Evolutionary conservation across 2,797 vertebrate species (phyloP), one percentile per base, ranked within the genome.

Genomic region (Urophycis tenuis): DNA sequence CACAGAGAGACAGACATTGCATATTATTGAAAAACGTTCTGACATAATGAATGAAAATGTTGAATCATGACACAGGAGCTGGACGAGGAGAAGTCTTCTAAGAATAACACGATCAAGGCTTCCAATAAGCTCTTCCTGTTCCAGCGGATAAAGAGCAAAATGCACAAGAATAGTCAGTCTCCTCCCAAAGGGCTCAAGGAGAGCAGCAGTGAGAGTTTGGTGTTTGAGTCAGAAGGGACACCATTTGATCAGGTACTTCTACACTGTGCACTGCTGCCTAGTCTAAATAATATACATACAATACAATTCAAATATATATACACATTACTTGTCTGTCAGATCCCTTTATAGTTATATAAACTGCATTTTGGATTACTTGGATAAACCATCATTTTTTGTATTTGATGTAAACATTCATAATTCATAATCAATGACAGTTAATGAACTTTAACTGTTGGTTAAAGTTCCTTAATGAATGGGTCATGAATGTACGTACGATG

Each of bases 61-160:
- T 70, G 32, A 60, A 67, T 73, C 1, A 76, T 92, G 94, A 89
- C 88, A 79, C 92, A 94, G 81, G 93, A 92, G 82, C 95, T 91
- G 92, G 95, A 95, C 70, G 96, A 95, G 76, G 94, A 96, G 22
- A 94, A 93, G 75, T 93, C 96, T 77, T 94, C 94, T 82, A 97
- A 96, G 88, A 90, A 93, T 64, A 82, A 93, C 81, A 81, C 94
- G 72, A 91, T 95, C 84, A 99, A 95, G 88, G 92, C 95, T 30
- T 97, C 96, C 70, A 93, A 95, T 32, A 99, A 96, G 85, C 93
- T 96, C 36, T 95, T 96, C 88, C 96, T 97, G 89, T 95, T 99
- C 85, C 95, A 92, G 49, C 94, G 95, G 81, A 89, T 98, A 73
- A 96, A 91, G 85, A 95, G 95, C 85, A 98, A 95, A 87, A 99